Conservation (phyloP, 2,797 vertebrate genomes). For the Xerus rutilus region DNA sequence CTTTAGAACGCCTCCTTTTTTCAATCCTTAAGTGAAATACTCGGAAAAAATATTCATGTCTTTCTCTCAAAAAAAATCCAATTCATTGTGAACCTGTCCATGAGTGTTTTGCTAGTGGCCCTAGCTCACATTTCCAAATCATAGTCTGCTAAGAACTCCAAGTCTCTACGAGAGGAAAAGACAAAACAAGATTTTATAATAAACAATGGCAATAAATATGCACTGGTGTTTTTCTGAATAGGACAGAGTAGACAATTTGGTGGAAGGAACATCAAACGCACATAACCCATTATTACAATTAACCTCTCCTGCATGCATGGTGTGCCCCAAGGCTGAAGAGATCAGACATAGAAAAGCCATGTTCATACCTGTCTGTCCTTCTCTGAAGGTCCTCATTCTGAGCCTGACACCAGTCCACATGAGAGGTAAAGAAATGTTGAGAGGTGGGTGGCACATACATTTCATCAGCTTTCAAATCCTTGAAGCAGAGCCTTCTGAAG, state of each 20-base stretch:
- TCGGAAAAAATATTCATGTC: neutral
- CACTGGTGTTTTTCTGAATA: neutral
- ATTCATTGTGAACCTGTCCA: neutral
- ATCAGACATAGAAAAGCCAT: neutral
- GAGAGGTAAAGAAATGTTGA: slow-evolving; percentile 71
- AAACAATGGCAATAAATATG: neutral
- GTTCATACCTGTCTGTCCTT: slow-evolving; percentile 84
- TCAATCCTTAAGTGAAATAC: neutral
- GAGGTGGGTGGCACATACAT: slow-evolving; percentile 63
- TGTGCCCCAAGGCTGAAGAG: neutral
- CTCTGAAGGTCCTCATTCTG: slow-evolving; percentile 51
- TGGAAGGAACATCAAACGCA: neutral
- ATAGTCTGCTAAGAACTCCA: neutral
- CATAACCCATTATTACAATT: no score
- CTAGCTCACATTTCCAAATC: neutral
- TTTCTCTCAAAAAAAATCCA: neutral
- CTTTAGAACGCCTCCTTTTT: neutral
- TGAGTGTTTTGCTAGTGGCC: neutral
- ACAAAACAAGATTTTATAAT: neutral
- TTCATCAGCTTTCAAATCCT: slow-evolving; percentile 75
- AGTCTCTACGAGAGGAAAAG: neutral
- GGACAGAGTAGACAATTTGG: neutral
- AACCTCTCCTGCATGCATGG: neutral
- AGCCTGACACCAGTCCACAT: slow-evolving; percentile 77
- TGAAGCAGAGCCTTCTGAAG: slow-evolving; percentile 81